These are phyloP conservation scores for Lithophane semibrunnea DNA, from an alignment of 2,888 invertebrate genomes.

Conservation along the genomic window DNA sequence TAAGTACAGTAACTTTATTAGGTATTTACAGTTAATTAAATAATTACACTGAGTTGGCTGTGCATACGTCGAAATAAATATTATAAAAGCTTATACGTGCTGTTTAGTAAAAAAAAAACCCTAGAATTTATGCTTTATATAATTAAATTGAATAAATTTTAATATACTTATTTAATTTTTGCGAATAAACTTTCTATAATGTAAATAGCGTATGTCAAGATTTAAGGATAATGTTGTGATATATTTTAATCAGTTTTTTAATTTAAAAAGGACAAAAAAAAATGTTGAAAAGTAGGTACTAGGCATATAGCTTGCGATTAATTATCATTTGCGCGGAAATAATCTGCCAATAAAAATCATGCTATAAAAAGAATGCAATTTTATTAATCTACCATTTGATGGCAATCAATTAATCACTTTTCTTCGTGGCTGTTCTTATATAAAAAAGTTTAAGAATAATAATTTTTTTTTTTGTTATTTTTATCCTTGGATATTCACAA, in stretches of 20 bases:
- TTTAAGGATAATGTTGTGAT: background rate
- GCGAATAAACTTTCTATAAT: background rate
- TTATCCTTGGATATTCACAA: background rate
- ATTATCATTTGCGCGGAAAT: background rate
- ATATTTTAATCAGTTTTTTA: slow-evolving; percentile 2
- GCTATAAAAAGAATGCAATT: background rate
- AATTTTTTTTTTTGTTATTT: background rate
- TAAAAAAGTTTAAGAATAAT: background rate
- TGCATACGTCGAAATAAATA: background rate
- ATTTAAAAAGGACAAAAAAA: background rate
- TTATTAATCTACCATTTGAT: background rate
- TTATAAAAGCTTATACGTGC: too few species aligned
- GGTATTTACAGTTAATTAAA: background rate
- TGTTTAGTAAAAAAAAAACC: background rate
- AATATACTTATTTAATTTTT: background rate
- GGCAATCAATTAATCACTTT: background rate
- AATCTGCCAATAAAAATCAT: background rate
- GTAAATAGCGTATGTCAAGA: slow-evolving; percentile 10
- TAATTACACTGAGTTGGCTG: background rate
- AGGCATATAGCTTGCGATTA: background rate
- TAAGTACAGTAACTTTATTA: too few species aligned
- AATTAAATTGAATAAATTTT: background rate
- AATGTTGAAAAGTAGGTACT: background rate
- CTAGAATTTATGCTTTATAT: background rate
- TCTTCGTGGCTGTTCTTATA: background rate